A percentile compares a stretch with the other conserved stretches of the same genome.
Evolutionary conservation across 2,888 invertebrate genomes (phyloP).

Genomic region (Anagyrus pseudococci): DNA sequence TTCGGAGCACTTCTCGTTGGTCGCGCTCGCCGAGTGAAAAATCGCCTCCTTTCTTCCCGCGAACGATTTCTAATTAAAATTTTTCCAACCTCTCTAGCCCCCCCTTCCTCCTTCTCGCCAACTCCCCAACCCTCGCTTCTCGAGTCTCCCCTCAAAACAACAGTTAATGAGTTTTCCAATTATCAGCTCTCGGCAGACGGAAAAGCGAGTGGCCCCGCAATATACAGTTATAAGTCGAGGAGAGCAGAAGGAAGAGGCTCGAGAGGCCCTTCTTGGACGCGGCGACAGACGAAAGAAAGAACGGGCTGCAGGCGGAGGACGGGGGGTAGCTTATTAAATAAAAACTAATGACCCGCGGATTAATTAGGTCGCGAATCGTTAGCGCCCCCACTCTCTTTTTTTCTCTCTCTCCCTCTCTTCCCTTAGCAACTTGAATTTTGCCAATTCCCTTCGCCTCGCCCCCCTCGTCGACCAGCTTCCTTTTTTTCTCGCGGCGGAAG

Average conservation of each 20-base stretch:
- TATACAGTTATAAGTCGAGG: conserved; percentile 4
- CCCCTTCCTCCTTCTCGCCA: not conserved
- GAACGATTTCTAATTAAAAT: conserved; percentile 39
- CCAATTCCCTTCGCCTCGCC: no score
- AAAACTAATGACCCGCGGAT: conserved; percentile 37
- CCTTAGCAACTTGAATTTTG: no score
- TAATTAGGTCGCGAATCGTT: conserved; percentile 39
- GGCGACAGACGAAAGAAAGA: no score
- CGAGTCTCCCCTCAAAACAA: conserved; percentile 27
- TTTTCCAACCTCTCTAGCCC: conserved; percentile 13
- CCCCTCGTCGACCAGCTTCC: no score
- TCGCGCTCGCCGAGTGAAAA: conserved; percentile 18
- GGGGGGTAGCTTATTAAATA: conserved; percentile 30
- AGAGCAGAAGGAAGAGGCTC: no score
- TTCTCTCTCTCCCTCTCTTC: not conserved
- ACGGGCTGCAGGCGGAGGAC: not conserved
- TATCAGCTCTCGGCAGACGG: conserved; percentile 24
- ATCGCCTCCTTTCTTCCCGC: conserved; percentile 33
- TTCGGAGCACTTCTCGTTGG: not conserved
- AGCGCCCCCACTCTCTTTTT: conserved; percentile 8
- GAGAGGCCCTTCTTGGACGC: no score
- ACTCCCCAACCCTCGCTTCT: no score
- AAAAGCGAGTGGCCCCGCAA: not conserved
- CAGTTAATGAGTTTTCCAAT: conserved; percentile 37
- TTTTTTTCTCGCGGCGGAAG: no score